Evolutionary conservation across 1,140 invertebrate genomes (phyloP).

Genomic region (Papilio glaucus): DNA sequence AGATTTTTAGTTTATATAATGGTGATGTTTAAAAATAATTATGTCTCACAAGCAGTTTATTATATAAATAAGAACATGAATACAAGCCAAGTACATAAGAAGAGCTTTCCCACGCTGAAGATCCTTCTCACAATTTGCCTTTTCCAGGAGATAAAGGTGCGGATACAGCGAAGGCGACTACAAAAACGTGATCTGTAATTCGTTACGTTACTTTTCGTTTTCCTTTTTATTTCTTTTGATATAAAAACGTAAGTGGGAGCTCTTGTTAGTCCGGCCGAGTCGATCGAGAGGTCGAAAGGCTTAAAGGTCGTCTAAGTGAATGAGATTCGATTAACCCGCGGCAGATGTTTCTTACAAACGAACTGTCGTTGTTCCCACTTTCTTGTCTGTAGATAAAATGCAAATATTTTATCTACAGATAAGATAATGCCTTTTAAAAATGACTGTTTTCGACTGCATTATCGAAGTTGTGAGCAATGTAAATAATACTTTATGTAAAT

Average conservation of each 20-base stretch:
- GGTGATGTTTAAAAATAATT: too few species aligned
- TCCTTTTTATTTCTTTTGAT: not conserved
- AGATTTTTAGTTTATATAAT: too few species aligned
- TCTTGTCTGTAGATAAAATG: conserved; percentile 6
- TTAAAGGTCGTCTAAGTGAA: conserved; percentile 14
- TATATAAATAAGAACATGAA: too few species aligned
- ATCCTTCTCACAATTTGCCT: not conserved
- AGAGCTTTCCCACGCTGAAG: not conserved
- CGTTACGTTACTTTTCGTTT: not conserved
- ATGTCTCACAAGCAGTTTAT: too few species aligned
- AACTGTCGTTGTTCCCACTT: not conserved
- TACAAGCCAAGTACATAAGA: too few species aligned
- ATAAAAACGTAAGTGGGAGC: not conserved
- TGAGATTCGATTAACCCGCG: not conserved
- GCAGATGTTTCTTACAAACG: conserved; percentile 4
- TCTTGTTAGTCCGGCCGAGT: not conserved
- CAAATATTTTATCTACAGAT: not conserved
- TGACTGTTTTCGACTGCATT: not conserved
- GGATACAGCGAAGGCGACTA: not conserved
- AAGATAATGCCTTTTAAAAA: too few species aligned
- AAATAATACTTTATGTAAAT: not conserved
- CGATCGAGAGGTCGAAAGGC: not conserved
- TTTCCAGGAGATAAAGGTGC: not conserved
- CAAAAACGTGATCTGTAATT: not conserved
- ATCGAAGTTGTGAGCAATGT: not conserved